Percentiles rank a stretch among this genome's conserved stretches.
Conservation (phyloP, 2,888 invertebrate genomes). For the Eupithecia abbreviata region DNA sequence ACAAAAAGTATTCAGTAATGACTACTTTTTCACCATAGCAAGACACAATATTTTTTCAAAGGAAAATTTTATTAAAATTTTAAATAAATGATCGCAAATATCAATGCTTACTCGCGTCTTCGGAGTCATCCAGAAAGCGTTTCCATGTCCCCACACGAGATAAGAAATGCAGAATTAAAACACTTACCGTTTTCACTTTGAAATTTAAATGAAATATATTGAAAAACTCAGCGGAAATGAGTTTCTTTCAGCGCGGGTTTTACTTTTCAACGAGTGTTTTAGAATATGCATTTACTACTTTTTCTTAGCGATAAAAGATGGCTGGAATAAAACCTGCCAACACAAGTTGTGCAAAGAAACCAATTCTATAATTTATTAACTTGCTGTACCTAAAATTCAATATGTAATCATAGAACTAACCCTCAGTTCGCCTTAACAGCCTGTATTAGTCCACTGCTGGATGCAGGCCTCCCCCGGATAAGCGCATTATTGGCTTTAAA, state of each 20-base stretch:
- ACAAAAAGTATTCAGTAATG: not conserved
- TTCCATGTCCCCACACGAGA: conserved; percentile 72
- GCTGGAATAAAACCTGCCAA: not conserved
- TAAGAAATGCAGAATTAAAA: conserved; percentile 76
- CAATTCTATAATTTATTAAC: not conserved
- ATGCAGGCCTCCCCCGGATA: too few relatives aligned
- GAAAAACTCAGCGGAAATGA: conserved; percentile 80
- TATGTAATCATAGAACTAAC: too few relatives aligned
- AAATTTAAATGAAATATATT: conserved; percentile 82
- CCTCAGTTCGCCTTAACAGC: too few relatives aligned
- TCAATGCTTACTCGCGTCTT: not conserved
- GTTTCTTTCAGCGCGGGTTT: conserved; percentile 53
- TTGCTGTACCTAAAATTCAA: not conserved
- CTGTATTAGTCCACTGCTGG: too few relatives aligned
- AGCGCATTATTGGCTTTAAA: too few relatives aligned
- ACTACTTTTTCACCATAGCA: not conserved
- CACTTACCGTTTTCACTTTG: conserved; percentile 67
- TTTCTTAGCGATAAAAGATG: conserved; percentile 43
- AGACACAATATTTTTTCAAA: not conserved
- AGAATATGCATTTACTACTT: conserved; percentile 57
- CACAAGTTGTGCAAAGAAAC: not conserved
- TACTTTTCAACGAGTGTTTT: conserved; percentile 65
- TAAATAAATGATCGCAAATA: conserved; percentile 11
- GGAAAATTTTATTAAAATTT: not conserved
- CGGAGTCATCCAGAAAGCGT: conserved; percentile 47